phyloP scores from a whole-genome alignment of 1,140 invertebrate genomes.

The Helicoverpa armigera region DNA sequence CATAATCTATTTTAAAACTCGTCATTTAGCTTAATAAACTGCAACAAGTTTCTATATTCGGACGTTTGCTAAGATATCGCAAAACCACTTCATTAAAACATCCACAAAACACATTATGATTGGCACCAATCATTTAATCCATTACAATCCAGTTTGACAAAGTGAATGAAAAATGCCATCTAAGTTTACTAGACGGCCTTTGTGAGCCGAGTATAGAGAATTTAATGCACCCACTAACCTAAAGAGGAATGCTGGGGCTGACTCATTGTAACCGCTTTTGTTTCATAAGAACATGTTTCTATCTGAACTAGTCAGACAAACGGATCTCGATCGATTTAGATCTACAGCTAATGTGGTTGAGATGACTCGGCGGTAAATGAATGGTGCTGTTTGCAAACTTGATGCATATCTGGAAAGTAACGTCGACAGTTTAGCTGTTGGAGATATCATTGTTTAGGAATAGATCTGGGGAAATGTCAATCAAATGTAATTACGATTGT shows the following conservation, averaged over 20 bases:
- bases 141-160: slow-evolving; percentile 31
- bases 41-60: neutral
- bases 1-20: no score
- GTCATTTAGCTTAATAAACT: neutral
- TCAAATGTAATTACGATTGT: no score
- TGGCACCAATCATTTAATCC: slow-evolving; percentile 16
- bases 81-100: slow-evolving; percentile 2
- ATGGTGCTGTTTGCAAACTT: neutral
- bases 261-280: slow-evolving; percentile 38
- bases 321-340: slow-evolving; percentile 10
- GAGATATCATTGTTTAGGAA: neutral
- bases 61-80: neutral
- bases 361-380: neutral
- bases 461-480: no score
- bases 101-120: neutral
- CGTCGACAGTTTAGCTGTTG: neutral
- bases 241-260: slow-evolving; percentile 39
- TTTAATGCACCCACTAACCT: slow-evolving; percentile 52
- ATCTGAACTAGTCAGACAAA: slow-evolving; percentile 26
- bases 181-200: slow-evolving; percentile 43
- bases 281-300: slow-evolving; percentile 41
- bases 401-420: neutral
- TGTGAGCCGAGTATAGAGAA: slow-evolving; percentile 30
- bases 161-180: slow-evolving; percentile 45
- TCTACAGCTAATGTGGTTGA: neutral